Percentiles rank a stretch among this genome's conserved stretches.
phyloP scores from a whole-genome alignment of 2,888 invertebrate species.

The Cyclophora punctaria region DNA sequence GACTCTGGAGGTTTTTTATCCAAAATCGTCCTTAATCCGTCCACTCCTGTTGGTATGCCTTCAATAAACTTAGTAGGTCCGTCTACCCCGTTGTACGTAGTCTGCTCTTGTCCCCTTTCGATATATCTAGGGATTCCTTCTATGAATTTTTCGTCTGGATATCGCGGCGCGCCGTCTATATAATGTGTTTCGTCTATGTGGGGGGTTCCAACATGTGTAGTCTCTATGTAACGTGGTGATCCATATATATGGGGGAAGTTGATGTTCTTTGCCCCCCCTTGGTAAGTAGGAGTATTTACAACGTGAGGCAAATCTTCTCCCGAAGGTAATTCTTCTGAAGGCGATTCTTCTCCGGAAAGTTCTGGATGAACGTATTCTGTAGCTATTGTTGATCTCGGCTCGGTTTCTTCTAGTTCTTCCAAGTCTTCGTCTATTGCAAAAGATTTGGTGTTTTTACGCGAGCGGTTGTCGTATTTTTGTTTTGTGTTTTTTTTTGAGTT shows the following conservation, averaged over 20 bases:
- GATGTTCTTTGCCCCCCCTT: not conserved
- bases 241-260: not conserved
- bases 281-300: conserved; percentile 8
- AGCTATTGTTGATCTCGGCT: conserved; percentile 28
- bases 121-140: not conserved
- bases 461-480: conserved; percentile 67
- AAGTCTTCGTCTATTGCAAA: conserved; percentile 57
- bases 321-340: conserved; percentile 13
- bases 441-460: conserved; percentile 37
- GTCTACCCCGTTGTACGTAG: not conserved
- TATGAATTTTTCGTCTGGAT: not conserved
- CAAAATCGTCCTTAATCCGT: conserved; percentile 2
- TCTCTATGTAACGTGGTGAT: not conserved
- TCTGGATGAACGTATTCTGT: conserved; percentile 25
- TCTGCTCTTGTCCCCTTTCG: not conserved
- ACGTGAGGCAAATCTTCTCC: conserved; percentile 10
- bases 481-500: no score
- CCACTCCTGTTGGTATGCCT: not conserved
- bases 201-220: conserved; percentile 9
- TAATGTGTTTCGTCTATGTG: conserved; percentile 10
- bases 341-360: conserved; percentile 11
- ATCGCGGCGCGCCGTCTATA: conserved; percentile 5
- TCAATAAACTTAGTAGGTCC: no score
- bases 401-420: conserved; percentile 57
- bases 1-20: conserved; percentile 11